A percentile compares a stretch with the other conserved stretches of the same genome.
Conservation (phyloP, 1,140 invertebrate species). For the Laupala kohalensis region DNA sequence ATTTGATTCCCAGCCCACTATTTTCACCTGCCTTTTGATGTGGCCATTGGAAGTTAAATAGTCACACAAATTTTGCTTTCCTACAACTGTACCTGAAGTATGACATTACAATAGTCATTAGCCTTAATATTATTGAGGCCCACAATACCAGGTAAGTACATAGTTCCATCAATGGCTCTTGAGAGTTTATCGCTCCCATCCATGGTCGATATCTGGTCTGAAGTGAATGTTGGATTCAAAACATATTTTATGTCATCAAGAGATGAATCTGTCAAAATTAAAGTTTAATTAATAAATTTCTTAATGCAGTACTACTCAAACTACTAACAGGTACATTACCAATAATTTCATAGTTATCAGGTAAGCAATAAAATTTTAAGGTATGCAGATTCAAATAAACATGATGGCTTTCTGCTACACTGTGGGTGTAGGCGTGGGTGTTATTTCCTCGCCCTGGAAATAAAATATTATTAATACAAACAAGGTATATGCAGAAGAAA, state of each 20-base stretch:
- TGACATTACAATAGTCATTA: conserved; percentile 98
- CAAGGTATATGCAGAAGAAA: neutral
- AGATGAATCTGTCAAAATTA: conserved; percentile 67
- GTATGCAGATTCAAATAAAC: conserved; percentile 96
- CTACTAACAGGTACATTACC: conserved; percentile 38
- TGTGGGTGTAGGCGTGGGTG: conserved; percentile 98
- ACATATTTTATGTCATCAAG: conserved; percentile 99
- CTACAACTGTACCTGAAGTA: conserved; percentile 73
- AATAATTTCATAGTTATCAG: conserved; percentile 99
- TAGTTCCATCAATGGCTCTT: conserved; percentile 89
- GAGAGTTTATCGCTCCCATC: conserved; percentile 78
- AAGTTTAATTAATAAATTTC: neutral
- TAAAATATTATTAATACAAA: conserved; percentile 15
- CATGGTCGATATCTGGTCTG: conserved; percentile 63
- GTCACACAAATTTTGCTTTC: no score
- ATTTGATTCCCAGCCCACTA: no score
- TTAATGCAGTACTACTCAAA: no score
- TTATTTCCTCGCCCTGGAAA: conserved; percentile 82
- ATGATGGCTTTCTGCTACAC: conserved; percentile 92
- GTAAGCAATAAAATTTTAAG: conserved; percentile 96
- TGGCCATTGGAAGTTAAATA: no score
- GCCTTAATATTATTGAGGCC: conserved; percentile 99
- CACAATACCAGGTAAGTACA: conserved; percentile 92
- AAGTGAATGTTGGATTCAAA: conserved; percentile 90
- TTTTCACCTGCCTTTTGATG: no score